Evolutionary conservation across 2,797 vertebrate species (phyloP), one percentile per base, ranked within the genome.

Genomic region (Megalops cyprinoides): DNA sequence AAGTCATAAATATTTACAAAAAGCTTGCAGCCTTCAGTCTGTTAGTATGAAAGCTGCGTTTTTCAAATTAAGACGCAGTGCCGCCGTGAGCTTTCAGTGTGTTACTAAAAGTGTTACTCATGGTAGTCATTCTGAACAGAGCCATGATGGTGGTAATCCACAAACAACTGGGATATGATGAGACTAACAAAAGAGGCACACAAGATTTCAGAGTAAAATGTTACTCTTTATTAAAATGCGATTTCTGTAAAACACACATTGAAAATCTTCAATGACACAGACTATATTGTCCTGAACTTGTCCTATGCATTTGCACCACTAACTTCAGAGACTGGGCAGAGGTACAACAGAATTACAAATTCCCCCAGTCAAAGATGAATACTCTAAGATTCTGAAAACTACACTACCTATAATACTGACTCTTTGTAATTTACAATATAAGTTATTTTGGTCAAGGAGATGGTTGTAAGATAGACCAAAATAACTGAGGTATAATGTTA

Each of bases 121-220:
- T 62, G 2, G 25, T 10, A 65, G 37, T 34, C 34, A 37, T 34
- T 65, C 34, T 14, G 58, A 60, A 60, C 31, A 60, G 4, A 48
- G 9, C 25, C 23, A 60, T 8, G 65, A 37, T 65, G 9, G 62
- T 37, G 34, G 62, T 34, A 65, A 15, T 28, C 12, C 3, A 65
- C 18, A 65, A 4, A 9, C 18, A 65, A 18, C 20, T 65, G 15
- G 31, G 15, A 65, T 62, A 10, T 62, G 25, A 31, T 14, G 58
- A 34, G 62, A 65, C 62, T 37, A 8, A 37, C n/a, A 25, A 65
- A 65, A 65, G 31, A 65, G 62, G 62, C 62, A 65, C 14, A 65
- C 62, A 65, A 37, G 3, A 37, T 34, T 37, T 18, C 10, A 65
- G 51, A 53, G 31, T 15, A 65, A 48, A 65, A 65, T 34, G 8